These are phyloP conservation scores for Synaphobranchus kaupii DNA, from an alignment of 2,797 vertebrate species.

Conservation along the genomic window DNA sequence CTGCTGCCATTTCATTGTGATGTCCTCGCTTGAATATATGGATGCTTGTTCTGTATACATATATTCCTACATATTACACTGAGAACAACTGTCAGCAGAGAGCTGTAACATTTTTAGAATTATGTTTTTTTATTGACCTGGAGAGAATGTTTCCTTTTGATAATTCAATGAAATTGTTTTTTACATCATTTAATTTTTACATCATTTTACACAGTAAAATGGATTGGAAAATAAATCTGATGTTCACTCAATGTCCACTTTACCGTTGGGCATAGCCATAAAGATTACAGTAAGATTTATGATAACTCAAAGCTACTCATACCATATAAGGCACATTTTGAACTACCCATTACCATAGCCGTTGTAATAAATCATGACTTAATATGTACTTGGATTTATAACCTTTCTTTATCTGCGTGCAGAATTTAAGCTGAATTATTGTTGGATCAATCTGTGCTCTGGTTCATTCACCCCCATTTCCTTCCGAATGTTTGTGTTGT, in stretches of 20 bases:
- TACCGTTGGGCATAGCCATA: background rate
- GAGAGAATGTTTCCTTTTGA: conserved; percentile 45
- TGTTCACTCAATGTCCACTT: background rate
- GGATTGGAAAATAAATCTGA: background rate
- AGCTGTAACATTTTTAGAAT: conserved; percentile 36
- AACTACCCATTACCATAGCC: background rate
- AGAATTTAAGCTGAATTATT: background rate
- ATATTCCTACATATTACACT: conserved; percentile 1
- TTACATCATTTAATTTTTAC: background rate
- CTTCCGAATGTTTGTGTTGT: background rate
- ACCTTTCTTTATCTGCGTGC: background rate
- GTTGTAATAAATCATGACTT: background rate
- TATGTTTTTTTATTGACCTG: conserved; percentile 53
- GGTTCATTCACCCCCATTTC: background rate
- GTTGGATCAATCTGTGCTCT: background rate
- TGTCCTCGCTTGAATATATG: background rate
- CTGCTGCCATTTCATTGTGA: background rate
- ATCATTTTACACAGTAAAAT: background rate
- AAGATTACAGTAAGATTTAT: background rate
- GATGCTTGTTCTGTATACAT: background rate
- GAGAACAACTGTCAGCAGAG: conserved; percentile 17
- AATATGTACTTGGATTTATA: conserved; percentile 1
- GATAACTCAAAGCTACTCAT: background rate
- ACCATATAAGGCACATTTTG: background rate
- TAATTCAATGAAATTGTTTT: background rate